Percentiles rank a stretch among this genome's conserved stretches.
Conservation (phyloP, 2,113 vertebrate species). For the Siphamia tubifer region DNA sequence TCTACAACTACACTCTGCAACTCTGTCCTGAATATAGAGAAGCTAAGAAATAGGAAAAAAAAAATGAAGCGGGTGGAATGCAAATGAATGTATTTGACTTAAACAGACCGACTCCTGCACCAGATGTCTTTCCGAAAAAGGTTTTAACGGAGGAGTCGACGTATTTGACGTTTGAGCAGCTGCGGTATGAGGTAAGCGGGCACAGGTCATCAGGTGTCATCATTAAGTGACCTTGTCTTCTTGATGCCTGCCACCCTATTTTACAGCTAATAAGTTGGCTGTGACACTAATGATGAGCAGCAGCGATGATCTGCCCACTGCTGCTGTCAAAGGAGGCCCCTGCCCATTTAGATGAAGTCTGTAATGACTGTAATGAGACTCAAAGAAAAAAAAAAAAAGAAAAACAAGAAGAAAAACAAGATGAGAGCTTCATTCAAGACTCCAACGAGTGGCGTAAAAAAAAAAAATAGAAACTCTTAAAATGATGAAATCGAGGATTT, state of each 20-base stretch:
- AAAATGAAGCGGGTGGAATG: neutral
- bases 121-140: conserved; percentile 37
- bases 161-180: conserved; percentile 51
- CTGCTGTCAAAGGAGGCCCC: conserved; percentile 52
- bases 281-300: conserved; percentile 76
- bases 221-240: conserved; percentile 71
- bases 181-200: conserved; percentile 39
- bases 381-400: neutral
- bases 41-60: neutral
- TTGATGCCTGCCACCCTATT: conserved; percentile 58
- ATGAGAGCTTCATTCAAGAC: neutral
- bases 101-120: conserved; percentile 5
- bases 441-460: no score
- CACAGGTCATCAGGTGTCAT: conserved; percentile 55
- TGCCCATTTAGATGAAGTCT: conserved; percentile 52
- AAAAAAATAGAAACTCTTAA: neutral
- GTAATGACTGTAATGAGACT: conserved; percentile 53
- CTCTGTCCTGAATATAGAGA: neutral
- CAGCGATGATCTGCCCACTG: conserved; percentile 31
- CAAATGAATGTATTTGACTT: neutral
- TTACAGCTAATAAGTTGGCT: conserved; percentile 47
- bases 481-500: neutral
- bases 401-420: conserved; percentile 7
- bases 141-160: neutral
- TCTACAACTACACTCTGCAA: neutral